Conservation (phyloP, 2,888 invertebrate genomes). For the Epistrophe grossulariae region DNA sequence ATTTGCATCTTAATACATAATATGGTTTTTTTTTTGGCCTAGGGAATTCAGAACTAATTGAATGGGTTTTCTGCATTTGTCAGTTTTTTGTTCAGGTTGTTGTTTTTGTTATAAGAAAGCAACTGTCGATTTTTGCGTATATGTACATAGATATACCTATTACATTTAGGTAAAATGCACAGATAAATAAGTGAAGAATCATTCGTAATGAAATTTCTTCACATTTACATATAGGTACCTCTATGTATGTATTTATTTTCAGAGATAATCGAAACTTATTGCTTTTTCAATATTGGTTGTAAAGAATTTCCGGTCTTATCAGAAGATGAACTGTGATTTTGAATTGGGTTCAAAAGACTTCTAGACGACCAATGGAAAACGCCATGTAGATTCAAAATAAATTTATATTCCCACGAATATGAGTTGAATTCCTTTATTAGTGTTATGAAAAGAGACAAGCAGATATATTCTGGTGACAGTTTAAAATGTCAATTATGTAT, state of each 20-base stretch:
- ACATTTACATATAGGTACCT: no score
- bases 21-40: constrained; percentile 32
- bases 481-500: background rate
- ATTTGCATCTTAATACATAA: constrained; percentile 54
- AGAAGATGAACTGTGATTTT: no score
- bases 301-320: no score
- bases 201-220: no score
- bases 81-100: constrained; percentile 4
- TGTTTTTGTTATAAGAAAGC: background rate
- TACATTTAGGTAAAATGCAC: background rate
- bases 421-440: background rate
- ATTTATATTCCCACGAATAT: background rate
- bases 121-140: constrained; percentile 7
- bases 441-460: background rate
- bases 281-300: no score
- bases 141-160: no score
- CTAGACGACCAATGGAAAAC: no score
- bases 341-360: no score
- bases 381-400: background rate
- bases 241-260: no score
- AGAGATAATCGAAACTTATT: no score
- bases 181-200: no score
- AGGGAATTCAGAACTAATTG: constrained; percentile 56
- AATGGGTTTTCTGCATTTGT: constrained; percentile 59
- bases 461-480: background rate